Evolutionary conservation across 2,888 invertebrate genomes (phyloP), one percentile per base, ranked within the genome.

Genomic region (Epirrhoe alternata): DNA sequence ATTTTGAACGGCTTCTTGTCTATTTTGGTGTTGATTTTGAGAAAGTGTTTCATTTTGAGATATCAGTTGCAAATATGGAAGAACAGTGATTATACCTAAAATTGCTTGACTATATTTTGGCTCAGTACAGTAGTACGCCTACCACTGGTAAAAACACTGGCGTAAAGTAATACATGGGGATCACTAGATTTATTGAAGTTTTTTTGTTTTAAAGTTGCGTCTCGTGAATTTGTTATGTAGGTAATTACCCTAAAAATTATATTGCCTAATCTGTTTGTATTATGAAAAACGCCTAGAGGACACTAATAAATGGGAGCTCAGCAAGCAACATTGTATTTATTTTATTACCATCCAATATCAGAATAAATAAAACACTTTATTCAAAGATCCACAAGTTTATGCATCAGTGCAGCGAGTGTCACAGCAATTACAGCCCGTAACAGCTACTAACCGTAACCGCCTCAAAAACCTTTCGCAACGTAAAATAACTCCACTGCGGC

Each of bases 361-460:
- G 45, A 24, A n/a, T 61, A 49, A 24, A 61, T 61, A 55, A 61
- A 61, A 17, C 31, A 45, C 38, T 58, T 64, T 52, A 61, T 30
- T 33, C 16, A 66, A 54, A 58, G 42, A 45, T 31, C 30, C 51
- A 10, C 33, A 45, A 54, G 62, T 59, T 55, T 54, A 58, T 66
- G 63, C 63, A 59, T 63, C 55, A 55, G 33, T 59, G 67, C 67
- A 60, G 51, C 61, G 52, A 55, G 61, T 61, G 64, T 68, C 64
- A 64, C 35, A 59, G 59, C 61, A 68, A 65, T 69, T 60, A 69
- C 62, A 55, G 61, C 14, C 30, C 65, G 56, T 58, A 61, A 58
- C 65, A 62, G 65, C 60, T 61, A 60, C 65, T 65, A 64, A 53
- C 64, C 55, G 62, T 62, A 62, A 62, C 65, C 68, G 50, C 60